phyloP scores from a whole-genome alignment of 2,888 invertebrate species.

The Steinernema scapterisci region DNA sequence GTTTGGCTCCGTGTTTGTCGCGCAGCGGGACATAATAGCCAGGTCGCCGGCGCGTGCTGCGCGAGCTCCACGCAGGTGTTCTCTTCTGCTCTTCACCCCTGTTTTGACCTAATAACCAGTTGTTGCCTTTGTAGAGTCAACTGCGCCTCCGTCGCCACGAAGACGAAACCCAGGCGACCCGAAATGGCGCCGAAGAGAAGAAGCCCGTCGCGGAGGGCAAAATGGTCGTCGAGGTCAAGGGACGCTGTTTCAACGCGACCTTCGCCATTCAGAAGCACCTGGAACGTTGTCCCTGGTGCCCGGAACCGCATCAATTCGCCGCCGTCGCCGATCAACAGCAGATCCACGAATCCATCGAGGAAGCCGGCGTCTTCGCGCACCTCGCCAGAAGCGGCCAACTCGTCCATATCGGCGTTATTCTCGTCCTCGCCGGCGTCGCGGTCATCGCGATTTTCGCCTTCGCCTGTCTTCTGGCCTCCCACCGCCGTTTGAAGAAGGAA shows the following conservation, averaged over 20 bases:
- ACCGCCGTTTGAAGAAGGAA: slow-evolving; percentile 10
- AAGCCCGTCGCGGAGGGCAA: slow-evolving; percentile 27
- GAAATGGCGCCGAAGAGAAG: neutral
- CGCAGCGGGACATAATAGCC: slow-evolving; percentile 29
- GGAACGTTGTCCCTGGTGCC: slow-evolving; percentile 63
- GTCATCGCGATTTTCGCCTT: slow-evolving; percentile 38
- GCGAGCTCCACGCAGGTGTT: slow-evolving; percentile 6
- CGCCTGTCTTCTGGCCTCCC: neutral
- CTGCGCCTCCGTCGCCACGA: slow-evolving; percentile 27
- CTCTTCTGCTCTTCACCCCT: neutral
- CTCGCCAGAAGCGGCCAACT: slow-evolving; percentile 40
- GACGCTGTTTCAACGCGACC: slow-evolving; percentile 64
- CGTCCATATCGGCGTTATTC: slow-evolving; percentile 45
- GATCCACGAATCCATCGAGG: slow-evolving; percentile 24
- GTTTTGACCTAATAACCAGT: slow-evolving; percentile 1
- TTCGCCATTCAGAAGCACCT: slow-evolving; percentile 57
- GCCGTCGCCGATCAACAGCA: slow-evolving; percentile 50
- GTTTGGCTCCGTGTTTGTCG: slow-evolving; percentile 17
- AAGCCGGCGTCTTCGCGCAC: slow-evolving; percentile 32
- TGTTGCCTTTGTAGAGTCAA: slow-evolving; percentile 11
- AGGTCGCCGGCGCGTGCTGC: neutral
- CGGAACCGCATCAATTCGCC: slow-evolving; percentile 58
- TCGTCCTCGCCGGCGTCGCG: slow-evolving; percentile 48
- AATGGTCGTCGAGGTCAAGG: slow-evolving; percentile 52
- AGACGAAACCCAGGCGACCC: neutral